phyloP scores from a whole-genome alignment of 2,113 vertebrate species.

The Apaloderma vittatum region DNA sequence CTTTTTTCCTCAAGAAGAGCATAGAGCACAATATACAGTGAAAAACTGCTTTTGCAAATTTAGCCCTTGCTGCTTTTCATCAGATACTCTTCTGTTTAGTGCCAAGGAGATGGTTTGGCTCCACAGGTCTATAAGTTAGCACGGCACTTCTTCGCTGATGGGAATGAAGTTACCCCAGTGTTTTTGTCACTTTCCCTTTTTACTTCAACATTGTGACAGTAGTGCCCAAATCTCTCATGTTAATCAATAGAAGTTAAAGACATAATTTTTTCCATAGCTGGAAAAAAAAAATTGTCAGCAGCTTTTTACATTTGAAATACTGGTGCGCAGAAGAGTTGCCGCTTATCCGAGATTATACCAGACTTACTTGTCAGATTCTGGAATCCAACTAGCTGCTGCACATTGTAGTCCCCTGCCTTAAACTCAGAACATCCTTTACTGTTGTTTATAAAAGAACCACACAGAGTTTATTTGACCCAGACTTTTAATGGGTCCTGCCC shows the following conservation, averaged over 20 bases:
- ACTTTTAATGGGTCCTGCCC: not conserved
- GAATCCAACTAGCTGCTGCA: not conserved
- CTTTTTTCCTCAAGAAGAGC: not conserved
- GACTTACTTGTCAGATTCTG: not conserved
- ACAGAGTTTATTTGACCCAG: conserved; percentile 36
- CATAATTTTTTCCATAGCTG: not conserved
- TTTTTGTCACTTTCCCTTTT: not conserved
- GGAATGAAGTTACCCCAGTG: not conserved
- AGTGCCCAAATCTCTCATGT: not conserved
- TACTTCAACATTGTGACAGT: not conserved
- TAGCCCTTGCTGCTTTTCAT: not conserved
- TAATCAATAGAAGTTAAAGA: not conserved
- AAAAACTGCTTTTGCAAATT: not conserved
- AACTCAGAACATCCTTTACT: not conserved
- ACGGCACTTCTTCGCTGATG: not conserved
- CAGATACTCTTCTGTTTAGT: not conserved
- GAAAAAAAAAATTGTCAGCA: accelerated
- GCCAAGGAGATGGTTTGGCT: not conserved
- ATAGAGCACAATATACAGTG: not conserved
- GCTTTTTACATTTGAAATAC: not conserved
- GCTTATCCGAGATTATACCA: not conserved
- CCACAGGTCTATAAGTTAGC: not conserved
- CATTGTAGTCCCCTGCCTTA: not conserved
- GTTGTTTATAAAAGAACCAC: conserved; percentile 30
- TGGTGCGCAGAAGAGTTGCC: not conserved